Evolutionary conservation across 2,113 vertebrate genomes (phyloP).

Genomic region (Perognathus longimembris): DNA sequence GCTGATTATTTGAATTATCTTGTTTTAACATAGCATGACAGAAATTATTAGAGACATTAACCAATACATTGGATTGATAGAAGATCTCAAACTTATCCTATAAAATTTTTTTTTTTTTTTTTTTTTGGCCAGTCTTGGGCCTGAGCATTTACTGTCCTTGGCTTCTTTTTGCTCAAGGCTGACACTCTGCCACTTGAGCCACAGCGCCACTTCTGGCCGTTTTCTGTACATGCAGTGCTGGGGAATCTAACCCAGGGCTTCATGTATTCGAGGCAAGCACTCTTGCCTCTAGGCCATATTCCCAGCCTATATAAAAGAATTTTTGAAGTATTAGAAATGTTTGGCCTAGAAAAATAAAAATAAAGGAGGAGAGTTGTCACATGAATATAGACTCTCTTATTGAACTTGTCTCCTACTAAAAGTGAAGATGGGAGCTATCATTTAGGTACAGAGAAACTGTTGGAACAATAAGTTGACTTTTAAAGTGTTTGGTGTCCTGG

Average conservation of each 20-base stretch:
- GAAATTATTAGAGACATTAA: slow-evolving; percentile 51
- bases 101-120: no score
- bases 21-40: slow-evolving; percentile 33
- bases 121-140: no score
- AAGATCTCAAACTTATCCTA: not conserved
- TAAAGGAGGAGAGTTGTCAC: not conserved
- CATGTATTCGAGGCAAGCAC: no score
- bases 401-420: not conserved
- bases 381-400: not conserved
- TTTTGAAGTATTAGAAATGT: not conserved
- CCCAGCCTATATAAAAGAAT: no score
- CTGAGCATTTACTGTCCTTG: no score
- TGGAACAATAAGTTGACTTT: not conserved
- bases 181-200: no score
- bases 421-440: slow-evolving; percentile 26
- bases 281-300: no score
- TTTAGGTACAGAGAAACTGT: slow-evolving; percentile 30
- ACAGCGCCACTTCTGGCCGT: no score
- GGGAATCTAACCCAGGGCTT: no score
- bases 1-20: slow-evolving; percentile 37
- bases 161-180: no score
- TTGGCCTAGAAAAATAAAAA: slow-evolving; percentile 37
- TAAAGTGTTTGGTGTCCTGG: slow-evolving; percentile 40
- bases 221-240: no score
- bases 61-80: slow-evolving; percentile 33